Evolutionary conservation across 2,888 invertebrate species (phyloP), one percentile per base, ranked within the genome.

Genomic region (Drosophila fungiperda): DNA sequence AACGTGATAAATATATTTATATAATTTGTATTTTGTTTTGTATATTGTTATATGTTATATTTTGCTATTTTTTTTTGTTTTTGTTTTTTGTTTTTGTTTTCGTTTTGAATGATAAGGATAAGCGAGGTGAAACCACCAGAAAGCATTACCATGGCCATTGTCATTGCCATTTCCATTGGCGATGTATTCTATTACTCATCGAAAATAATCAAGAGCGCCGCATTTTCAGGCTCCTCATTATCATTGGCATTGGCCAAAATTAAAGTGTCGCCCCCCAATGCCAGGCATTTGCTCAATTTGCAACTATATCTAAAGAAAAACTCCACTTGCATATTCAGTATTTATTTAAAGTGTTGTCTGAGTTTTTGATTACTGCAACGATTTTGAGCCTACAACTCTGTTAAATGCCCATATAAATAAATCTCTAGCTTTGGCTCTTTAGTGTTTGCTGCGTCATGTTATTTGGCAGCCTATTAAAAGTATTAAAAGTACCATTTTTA

Each of bases 1-100:
- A 86, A 86, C 78, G 76, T 73, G 86, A 86, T 86, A 86, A 83
- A 83, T 85, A 83, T 86, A 73, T 84, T 74, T 87, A 70, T 89
- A 76, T 36, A 71, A 66, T 61, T 79, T 73, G 33, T 50, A 33
- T 60, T 73, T 61, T 42, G 55, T 57, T 60, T 54, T 59, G 48
- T 64, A 73, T 73, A 73, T 73, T 53, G 20, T 52, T 73, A 45
- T 65, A 42, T 55, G n/a, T 40, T 40, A 17, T 17, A 17, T 17
- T 36, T 17, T 9, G 17, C 55, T 55, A n/a, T 11, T 36, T 29
- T 49, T 29, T 33, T 48, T 61, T 36, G 35, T 20, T 50, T 29
- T 32, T 29, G 33, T 20, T 40, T 15, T 40, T 52, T 49, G 40
- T 45, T 53, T 48, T 60, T 42, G 29, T 42, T 50, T 33, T 23